A percentile compares a stretch with the other conserved stretches of the same genome.
phyloP scores from a whole-genome alignment of 2,888 invertebrate species.

The Ophion obscuratus region DNA sequence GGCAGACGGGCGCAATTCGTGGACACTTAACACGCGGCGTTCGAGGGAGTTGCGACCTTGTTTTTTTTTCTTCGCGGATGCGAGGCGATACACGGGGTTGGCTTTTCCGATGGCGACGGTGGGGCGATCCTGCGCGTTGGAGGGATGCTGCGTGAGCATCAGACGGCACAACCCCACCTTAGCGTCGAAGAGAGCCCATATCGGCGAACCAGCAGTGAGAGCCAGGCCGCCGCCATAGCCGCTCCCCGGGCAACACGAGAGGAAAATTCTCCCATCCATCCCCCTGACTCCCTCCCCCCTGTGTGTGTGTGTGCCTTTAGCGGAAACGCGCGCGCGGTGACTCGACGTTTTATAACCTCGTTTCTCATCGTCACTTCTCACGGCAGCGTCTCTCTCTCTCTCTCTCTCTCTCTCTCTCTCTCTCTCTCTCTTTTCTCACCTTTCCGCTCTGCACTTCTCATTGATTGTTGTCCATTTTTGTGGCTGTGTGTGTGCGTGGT shows the following conservation, averaged over 20 bases:
- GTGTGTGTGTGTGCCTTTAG: slow-evolving; percentile 48
- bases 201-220: slow-evolving; percentile 80
- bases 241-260: slow-evolving; percentile 80
- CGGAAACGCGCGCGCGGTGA: slow-evolving; percentile 65
- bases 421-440: too few relatives aligned
- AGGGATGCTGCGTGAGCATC: slow-evolving; percentile 79
- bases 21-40: background rate
- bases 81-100: slow-evolving; percentile 54
- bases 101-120: slow-evolving; percentile 13
- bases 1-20: slow-evolving; percentile 26
- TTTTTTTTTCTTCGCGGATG: slow-evolving; percentile 37
- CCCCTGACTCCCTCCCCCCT: slow-evolving; percentile 41
- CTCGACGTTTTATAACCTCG: slow-evolving; percentile 67
- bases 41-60: background rate
- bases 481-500: background rate
- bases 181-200: slow-evolving; percentile 67
- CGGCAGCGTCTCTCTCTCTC: slow-evolving; percentile 23
- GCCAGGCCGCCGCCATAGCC: slow-evolving; percentile 84
- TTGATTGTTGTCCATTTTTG: slow-evolving; percentile 24
- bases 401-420: background rate
- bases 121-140: slow-evolving; percentile 80
- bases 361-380: slow-evolving; percentile 50
- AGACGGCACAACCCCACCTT: slow-evolving; percentile 62
- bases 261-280: slow-evolving; percentile 55
- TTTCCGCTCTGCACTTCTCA: slow-evolving; percentile 7